Conservation (phyloP, 2,797 vertebrate genomes). For the Leucoraja ocellata region DNA sequence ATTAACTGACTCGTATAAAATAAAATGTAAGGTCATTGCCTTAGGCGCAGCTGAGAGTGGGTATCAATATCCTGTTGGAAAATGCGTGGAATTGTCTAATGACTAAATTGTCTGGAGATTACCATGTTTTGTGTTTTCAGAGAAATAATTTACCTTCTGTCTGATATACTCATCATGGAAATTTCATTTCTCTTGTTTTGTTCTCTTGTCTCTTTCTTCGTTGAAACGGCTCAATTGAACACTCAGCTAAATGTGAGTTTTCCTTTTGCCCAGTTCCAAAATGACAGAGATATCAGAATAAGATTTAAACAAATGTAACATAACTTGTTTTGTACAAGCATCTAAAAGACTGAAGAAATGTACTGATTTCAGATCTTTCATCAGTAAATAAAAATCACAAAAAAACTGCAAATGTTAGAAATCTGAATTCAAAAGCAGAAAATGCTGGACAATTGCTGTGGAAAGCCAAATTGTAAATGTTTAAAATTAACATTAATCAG, state of each 20-base stretch:
- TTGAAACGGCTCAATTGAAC: not conserved
- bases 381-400: too few species aligned
- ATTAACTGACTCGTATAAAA: not conserved
- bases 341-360: too few species aligned
- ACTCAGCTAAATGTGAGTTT: not conserved
- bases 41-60: not conserved
- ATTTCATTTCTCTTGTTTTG: not conserved
- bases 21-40: not conserved
- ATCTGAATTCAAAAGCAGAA: too few species aligned
- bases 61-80: not conserved
- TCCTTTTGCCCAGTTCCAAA: not conserved
- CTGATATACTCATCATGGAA: not conserved
- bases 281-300: not conserved
- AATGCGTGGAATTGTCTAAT: not conserved
- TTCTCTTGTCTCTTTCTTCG: not conserved
- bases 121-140: not conserved
- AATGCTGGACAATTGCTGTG: too few species aligned
- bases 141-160: not conserved
- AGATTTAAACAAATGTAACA: not conserved
- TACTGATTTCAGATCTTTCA: too few species aligned
- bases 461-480: too few species aligned
- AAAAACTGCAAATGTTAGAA: too few species aligned
- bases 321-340: too few species aligned
- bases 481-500: too few species aligned
- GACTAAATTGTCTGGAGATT: not conserved